These are phyloP conservation scores for Mustelus asterias DNA, from an alignment of 2,113 vertebrate genomes.

Conservation along the genomic window DNA sequence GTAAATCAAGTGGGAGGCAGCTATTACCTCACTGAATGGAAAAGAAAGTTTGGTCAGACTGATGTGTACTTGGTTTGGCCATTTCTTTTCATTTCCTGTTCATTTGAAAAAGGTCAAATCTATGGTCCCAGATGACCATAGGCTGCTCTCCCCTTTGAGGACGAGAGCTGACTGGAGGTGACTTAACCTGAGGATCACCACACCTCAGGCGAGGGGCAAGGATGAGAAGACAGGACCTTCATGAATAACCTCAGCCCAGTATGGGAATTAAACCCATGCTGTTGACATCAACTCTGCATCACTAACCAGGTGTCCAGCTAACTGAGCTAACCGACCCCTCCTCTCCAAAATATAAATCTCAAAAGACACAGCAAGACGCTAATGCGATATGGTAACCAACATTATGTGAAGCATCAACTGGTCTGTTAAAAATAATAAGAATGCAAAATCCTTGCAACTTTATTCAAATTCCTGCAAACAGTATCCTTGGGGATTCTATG, in stretches of 20 bases:
- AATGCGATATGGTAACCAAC: not conserved
- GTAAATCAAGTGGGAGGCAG: not conserved
- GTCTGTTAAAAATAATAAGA: not conserved
- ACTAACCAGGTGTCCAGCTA: too few relatives aligned
- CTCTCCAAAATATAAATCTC: not conserved
- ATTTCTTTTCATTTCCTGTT: not conserved
- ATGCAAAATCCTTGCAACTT: not conserved
- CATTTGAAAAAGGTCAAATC: not conserved
- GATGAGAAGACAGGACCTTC: too few relatives aligned
- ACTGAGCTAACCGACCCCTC: too few relatives aligned
- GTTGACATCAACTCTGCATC: too few relatives aligned
- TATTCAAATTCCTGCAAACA: not conserved
- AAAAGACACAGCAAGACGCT: not conserved
- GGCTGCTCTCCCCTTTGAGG: too few relatives aligned
- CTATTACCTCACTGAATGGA: not conserved
- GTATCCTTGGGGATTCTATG: not conserved
- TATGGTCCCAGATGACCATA: too few relatives aligned
- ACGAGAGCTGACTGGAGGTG: too few relatives aligned
- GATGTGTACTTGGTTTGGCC: not conserved
- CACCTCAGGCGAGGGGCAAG: too few relatives aligned
- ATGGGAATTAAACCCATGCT: too few relatives aligned
- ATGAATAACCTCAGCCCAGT: too few relatives aligned
- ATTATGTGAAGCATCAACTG: not conserved
- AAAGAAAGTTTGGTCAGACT: not conserved
- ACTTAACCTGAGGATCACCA: too few relatives aligned